phyloP scores from a whole-genome alignment of 2,797 vertebrate genomes.

The Trematocara caparti region DNA sequence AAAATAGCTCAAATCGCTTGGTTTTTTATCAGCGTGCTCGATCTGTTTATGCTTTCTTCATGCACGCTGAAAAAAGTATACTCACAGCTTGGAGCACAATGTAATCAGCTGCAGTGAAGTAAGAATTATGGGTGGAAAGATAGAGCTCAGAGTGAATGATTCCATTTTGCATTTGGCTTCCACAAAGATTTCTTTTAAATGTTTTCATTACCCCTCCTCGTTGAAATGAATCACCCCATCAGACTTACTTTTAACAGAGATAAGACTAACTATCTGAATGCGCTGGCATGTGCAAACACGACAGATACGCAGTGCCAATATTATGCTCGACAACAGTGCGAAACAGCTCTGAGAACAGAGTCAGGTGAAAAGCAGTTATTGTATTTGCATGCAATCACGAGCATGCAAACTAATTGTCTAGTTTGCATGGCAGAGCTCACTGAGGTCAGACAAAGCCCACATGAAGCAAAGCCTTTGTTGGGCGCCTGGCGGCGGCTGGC shows the following conservation, averaged over 20 bases:
- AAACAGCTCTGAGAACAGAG: slow-evolving; percentile 2
- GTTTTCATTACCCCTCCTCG: slow-evolving; percentile 14
- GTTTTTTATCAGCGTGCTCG: slow-evolving; percentile 72
- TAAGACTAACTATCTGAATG: neutral
- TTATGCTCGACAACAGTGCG: neutral
- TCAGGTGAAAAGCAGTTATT: slow-evolving; percentile 58
- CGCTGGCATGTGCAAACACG: neutral
- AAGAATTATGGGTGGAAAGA: slow-evolving; percentile 57
- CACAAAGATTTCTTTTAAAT: slow-evolving; percentile 32
- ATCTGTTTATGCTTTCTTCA: slow-evolving; percentile 77
- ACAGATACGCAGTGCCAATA: neutral
- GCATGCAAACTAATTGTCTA: slow-evolving; percentile 59
- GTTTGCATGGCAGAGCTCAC: slow-evolving; percentile 57
- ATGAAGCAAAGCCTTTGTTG: slow-evolving; percentile 38
- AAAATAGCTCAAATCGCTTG: slow-evolving; percentile 70
- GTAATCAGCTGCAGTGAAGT: slow-evolving; percentile 73
- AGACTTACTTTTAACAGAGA: slow-evolving; percentile 8
- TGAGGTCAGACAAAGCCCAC: slow-evolving; percentile 37
- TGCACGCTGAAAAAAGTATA: slow-evolving; percentile 61
- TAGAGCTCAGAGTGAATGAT: slow-evolving; percentile 31
- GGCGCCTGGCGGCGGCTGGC: slow-evolving; percentile 10
- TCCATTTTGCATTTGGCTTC: slow-evolving; percentile 19
- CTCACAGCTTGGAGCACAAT: slow-evolving; percentile 72
- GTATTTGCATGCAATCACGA: slow-evolving; percentile 70
- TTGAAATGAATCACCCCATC: slow-evolving; percentile 5